Base-by-base conservation (phyloP, 2,888 invertebrate genomes). In the Drosophila kambysellisi region DNA sequence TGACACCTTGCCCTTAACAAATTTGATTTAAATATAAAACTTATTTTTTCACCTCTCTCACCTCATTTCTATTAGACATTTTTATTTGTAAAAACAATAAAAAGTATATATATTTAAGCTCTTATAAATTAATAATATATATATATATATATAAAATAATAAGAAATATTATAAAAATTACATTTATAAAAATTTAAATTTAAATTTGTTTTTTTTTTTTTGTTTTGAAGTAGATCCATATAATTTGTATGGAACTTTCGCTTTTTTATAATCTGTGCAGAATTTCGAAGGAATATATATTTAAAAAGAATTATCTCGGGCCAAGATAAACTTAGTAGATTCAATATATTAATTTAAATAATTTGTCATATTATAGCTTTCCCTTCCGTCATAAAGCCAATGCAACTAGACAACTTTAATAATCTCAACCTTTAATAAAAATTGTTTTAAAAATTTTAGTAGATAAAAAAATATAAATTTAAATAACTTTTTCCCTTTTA, bases 361-460 rank as follows among this genome's bases (percentile, higher is more conserved):
- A 12, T 7, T 20, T 46, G 12, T 41, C 9, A 41, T 41, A 41
- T 4, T 9, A n/a, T 9, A n/a, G 9, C 9, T n/a, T 41, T 8
- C 2, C n/a, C 41, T 41, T 9, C 2, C 2, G 4, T 9, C 2
- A 9, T 7, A 12, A 12, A 1, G 6, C 43, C 12, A 12, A 20
- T 20, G 20, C 7, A 12, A 20, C 7, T 0, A 4, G 7, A 0
- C 7, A 46, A 15, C 4, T 7, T 15, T 4, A 2, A 25, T 15
- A 41, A 25, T 4, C 46, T 8, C 7, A 4, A 25, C 12, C 1
- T 25, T 46, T 4, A 7, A 8, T 15, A 4, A 15, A 15, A 46
- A 46, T 25, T 25, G 0, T 20, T 4, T 46, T 15, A 6, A 25
- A 7, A 46, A 25, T 8, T 0, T 2, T 15, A 0, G 0, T 7